These are phyloP conservation scores for Excalfactoria chinensis DNA, from an alignment of 2,113 vertebrate species.

Conservation along the genomic window DNA sequence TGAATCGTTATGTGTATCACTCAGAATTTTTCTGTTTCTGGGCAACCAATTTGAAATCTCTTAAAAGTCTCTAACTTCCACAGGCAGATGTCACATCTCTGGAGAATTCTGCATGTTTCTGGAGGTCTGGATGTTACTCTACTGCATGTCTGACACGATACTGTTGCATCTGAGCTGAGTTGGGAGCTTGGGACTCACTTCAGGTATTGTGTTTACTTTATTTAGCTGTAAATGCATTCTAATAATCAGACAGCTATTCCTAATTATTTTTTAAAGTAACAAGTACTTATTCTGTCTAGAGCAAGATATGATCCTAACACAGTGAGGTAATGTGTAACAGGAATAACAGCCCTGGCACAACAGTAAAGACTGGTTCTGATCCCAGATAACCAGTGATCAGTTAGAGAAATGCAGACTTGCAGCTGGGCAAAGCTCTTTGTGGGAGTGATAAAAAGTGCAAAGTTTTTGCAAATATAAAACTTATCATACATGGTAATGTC, in stretches of 20 bases:
- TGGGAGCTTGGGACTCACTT: not conserved
- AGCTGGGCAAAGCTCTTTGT: not conserved
- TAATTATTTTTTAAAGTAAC: not conserved
- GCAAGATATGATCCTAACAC: not conserved
- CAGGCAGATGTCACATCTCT: not conserved
- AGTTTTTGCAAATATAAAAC: not conserved
- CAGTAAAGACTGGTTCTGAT: not conserved
- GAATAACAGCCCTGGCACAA: not conserved
- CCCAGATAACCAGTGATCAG: not conserved
- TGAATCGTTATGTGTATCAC: not conserved
- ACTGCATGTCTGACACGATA: not conserved
- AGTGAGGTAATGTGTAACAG: fast-evolving
- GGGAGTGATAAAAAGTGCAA: not conserved
- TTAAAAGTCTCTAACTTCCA: not conserved
- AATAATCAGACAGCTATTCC: not conserved
- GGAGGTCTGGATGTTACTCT: not conserved
- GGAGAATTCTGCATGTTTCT: not conserved
- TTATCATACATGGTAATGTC: not conserved
- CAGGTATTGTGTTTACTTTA: not conserved
- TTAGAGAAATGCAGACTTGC: not conserved
- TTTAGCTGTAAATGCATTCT: not conserved
- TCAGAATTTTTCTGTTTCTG: not conserved
- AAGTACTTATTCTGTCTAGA: not conserved
- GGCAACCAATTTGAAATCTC: not conserved
- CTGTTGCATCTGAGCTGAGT: not conserved